Evolutionary conservation across 1,140 invertebrate genomes (phyloP).

Genomic region (Zaprionus inermis): DNA sequence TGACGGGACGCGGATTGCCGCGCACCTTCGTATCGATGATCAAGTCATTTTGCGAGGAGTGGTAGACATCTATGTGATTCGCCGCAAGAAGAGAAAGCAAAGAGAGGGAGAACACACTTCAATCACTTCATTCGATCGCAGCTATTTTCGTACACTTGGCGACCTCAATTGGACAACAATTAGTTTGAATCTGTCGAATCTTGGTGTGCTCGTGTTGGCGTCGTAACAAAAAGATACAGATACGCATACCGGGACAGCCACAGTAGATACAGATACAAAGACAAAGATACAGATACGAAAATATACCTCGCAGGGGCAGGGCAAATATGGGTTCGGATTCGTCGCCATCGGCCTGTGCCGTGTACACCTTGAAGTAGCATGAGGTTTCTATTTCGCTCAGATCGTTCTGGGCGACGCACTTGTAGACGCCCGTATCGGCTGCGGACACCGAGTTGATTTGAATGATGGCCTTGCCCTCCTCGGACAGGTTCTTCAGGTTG

Average conservation of each 20-base stretch:
- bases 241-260: slow-evolving; percentile 5
- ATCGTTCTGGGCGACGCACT: slow-evolving; percentile 80
- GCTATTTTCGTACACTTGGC: slow-evolving; percentile 67
- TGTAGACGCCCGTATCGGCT: slow-evolving; percentile 78
- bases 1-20: slow-evolving; percentile 89
- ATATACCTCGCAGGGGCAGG: slow-evolving; percentile 81
- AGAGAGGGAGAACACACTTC: slow-evolving; percentile 45
- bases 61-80: slow-evolving; percentile 89
- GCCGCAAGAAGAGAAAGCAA: slow-evolving; percentile 1
- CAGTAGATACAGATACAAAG: slow-evolving; percentile 33
- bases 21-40: slow-evolving; percentile 91
- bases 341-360: slow-evolving; percentile 78
- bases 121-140: slow-evolving; percentile 64
- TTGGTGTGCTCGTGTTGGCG: slow-evolving; percentile 40
- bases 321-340: slow-evolving; percentile 83
- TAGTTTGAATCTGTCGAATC: slow-evolving; percentile 21
- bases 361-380: slow-evolving; percentile 83
- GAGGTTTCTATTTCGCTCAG: slow-evolving; percentile 81
- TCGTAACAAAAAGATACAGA: slow-evolving; percentile 54
- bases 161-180: slow-evolving; percentile 68
- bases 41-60: slow-evolving; percentile 89
- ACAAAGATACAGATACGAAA: slow-evolving; percentile 25
- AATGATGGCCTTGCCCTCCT: slow-evolving; percentile 78
- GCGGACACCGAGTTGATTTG: slow-evolving; percentile 66
- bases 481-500: slow-evolving; percentile 72